Conservation (phyloP, 2,888 invertebrate genomes). For the Tholera decimalis region DNA sequence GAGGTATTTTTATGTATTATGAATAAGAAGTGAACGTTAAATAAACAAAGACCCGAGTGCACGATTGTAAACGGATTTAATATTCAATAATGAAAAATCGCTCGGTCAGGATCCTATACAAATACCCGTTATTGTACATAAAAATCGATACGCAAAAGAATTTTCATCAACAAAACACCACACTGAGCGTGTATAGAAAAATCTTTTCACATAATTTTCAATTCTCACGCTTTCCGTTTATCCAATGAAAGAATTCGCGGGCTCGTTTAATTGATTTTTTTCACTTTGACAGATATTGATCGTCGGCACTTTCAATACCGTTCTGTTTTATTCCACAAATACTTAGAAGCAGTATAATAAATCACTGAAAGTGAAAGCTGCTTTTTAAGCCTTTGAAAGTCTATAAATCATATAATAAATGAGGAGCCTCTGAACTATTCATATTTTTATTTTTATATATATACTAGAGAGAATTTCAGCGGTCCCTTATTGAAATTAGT, state of each 20-base stretch:
- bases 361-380: slow-evolving; percentile 84
- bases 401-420: slow-evolving; percentile 84
- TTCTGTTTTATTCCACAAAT: slow-evolving; percentile 85
- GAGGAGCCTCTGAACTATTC: slow-evolving; percentile 74
- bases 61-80: slow-evolving; percentile 13
- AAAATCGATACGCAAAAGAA: slow-evolving; percentile 75
- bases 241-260: slow-evolving; percentile 82
- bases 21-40: slow-evolving; percentile 13
- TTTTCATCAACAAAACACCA: slow-evolving; percentile 79
- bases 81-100: slow-evolving; percentile 29
- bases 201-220: slow-evolving; percentile 85
- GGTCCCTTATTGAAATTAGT: slow-evolving; percentile 37
- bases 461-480: slow-evolving; percentile 31
- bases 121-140: slow-evolving; percentile 66
- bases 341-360: slow-evolving; percentile 83
- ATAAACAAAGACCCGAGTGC: slow-evolving; percentile 24
- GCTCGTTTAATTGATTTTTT: slow-evolving; percentile 87
- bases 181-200: slow-evolving; percentile 75
- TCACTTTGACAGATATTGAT: slow-evolving; percentile 88
- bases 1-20: slow-evolving; percentile 27
- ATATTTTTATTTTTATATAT: slow-evolving; percentile 50
- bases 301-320: slow-evolving; percentile 83
- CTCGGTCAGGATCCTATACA: slow-evolving; percentile 25
- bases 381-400: slow-evolving; percentile 82
- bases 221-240: slow-evolving; percentile 85